Evolutionary conservation across 2,888 invertebrate species (phyloP).

Genomic region (Petrophora chlorosata): DNA sequence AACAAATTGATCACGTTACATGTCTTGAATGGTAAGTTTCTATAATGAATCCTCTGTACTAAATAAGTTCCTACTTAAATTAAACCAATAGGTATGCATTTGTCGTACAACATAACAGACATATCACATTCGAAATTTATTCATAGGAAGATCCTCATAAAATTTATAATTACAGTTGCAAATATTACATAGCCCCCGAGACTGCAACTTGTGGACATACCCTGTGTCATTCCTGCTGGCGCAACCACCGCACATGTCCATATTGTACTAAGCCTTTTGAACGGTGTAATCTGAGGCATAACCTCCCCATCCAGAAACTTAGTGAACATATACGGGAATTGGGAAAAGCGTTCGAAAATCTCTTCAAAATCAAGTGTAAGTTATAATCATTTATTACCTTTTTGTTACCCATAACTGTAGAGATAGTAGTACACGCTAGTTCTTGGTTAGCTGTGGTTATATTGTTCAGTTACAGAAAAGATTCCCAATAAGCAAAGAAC

Average conservation of each 20-base stretch:
- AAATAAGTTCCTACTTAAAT: too few species aligned
- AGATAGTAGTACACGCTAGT: too few species aligned
- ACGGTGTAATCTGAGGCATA: conserved; percentile 53
- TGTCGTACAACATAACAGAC: background rate
- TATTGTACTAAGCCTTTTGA: conserved; percentile 53
- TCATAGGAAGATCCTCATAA: too few species aligned
- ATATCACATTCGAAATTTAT: too few species aligned
- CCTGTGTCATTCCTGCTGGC: conserved; percentile 69
- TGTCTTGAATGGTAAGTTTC: conserved; percentile 73
- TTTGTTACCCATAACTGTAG: background rate
- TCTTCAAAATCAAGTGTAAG: conserved; percentile 67
- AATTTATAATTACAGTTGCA: conserved; percentile 14
- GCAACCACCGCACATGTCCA: conserved; percentile 55
- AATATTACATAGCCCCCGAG: conserved; percentile 11
- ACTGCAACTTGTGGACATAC: conserved; percentile 70
- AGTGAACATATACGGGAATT: conserved; percentile 57
- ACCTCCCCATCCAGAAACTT: conserved; percentile 53
- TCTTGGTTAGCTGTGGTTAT: too few species aligned
- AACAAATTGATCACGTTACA: conserved; percentile 59
- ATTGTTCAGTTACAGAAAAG: too few species aligned
- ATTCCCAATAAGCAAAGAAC: too few species aligned
- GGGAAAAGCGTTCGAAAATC: conserved; percentile 57
- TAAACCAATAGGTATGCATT: too few species aligned
- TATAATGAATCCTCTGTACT: too few species aligned
- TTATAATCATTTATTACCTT: conserved; percentile 9